Evolutionary conservation across 1,140 invertebrate genomes (phyloP).

Genomic region (Harpegnathos saltator): DNA sequence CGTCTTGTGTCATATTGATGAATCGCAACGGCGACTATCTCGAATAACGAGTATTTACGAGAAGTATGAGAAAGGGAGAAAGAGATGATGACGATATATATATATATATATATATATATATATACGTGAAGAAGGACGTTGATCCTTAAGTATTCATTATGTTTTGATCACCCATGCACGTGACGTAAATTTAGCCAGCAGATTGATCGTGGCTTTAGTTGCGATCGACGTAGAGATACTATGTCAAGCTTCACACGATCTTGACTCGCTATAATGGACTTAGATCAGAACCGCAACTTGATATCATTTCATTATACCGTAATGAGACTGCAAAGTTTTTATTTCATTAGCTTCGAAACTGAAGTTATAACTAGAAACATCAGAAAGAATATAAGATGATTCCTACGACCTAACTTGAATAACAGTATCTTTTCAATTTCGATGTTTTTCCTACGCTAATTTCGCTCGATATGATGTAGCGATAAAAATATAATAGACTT

Average conservation of each 20-base stretch:
- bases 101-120: too few relatives aligned
- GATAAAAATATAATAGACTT: neutral
- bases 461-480: slow-evolving; percentile 9
- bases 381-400: neutral
- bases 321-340: slow-evolving; percentile 17
- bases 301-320: neutral
- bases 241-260: slow-evolving; percentile 28
- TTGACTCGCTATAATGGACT: slow-evolving; percentile 23
- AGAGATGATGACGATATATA: too few relatives aligned
- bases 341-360: neutral
- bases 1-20: neutral
- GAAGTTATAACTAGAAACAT: neutral
- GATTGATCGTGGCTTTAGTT: slow-evolving; percentile 19
- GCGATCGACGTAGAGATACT: neutral
- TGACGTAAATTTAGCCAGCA: neutral
- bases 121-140: slow-evolving; percentile 10
- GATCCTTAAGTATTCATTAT: slow-evolving; percentile 8
- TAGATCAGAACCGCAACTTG: slow-evolving; percentile 22
- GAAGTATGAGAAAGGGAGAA: neutral
- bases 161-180: slow-evolving; percentile 20
- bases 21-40: slow-evolving; percentile 35
- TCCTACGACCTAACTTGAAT: slow-evolving; percentile 10
- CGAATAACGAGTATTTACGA: slow-evolving; percentile 18
- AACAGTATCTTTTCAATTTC: slow-evolving; percentile 7
- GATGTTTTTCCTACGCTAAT: slow-evolving; percentile 4